Conservation (phyloP, 1,140 invertebrate genomes). For the Bemisia tabaci region DNA sequence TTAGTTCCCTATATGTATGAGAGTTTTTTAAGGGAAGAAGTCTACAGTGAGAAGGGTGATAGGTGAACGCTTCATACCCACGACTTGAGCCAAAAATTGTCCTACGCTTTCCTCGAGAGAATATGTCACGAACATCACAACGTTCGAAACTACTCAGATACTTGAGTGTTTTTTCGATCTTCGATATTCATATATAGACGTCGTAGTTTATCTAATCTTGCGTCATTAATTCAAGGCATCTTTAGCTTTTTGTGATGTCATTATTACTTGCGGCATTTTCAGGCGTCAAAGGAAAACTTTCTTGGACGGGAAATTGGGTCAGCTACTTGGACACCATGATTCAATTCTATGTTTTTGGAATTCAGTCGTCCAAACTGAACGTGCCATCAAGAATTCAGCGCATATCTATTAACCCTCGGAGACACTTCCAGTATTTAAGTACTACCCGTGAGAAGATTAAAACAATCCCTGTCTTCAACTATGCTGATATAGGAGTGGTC, state of each 20-base stretch:
- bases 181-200: not conserved
- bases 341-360: constrained; percentile 69
- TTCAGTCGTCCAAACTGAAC: constrained; percentile 55
- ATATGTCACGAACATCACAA: not conserved
- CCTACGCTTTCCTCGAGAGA: not conserved
- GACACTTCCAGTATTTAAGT: not conserved
- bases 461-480: constrained; percentile 50
- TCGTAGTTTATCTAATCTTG: not conserved
- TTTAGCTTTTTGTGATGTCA: no score
- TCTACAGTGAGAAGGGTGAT: no score
- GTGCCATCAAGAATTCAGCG: constrained; percentile 74
- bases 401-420: constrained; percentile 63
- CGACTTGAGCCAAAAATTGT: not conserved
- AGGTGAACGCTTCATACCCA: no score
- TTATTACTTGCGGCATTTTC: no score
- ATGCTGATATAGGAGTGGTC: constrained; percentile 58
- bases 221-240: no score
- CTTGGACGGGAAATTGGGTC: constrained; percentile 81
- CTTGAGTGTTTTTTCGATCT: not conserved
- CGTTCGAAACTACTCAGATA: not conserved
- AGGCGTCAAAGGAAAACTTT: constrained; percentile 30
- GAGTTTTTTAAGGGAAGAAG: no score
- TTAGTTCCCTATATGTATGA: no score
- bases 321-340: constrained; percentile 87
- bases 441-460: no score